phyloP scores from a whole-genome alignment of 2,113 vertebrate species.

The Gopherus flavomarginatus region DNA sequence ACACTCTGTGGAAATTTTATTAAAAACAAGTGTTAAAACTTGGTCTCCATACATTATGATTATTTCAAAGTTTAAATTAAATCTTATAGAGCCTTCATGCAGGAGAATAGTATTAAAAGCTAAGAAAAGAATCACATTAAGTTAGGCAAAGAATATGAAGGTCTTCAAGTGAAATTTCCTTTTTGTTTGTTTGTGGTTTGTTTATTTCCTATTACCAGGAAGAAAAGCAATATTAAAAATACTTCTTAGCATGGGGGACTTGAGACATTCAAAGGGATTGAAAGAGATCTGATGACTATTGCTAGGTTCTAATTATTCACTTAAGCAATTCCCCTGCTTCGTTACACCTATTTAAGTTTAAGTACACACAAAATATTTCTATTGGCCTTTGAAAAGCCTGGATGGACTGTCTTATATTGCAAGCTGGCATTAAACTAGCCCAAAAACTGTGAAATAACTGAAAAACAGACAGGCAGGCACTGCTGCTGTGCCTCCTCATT shows the following conservation, averaged over 20 bases:
- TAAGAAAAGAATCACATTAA: neutral
- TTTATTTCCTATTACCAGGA: neutral
- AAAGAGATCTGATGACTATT: neutral
- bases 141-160: neutral
- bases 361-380: neutral
- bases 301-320: neutral
- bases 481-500: neutral
- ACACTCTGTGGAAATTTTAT: neutral
- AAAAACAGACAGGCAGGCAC: slow-evolving; percentile 7
- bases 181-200: neutral
- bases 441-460: neutral
- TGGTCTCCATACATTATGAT: neutral
- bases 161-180: neutral
- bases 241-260: neutral
- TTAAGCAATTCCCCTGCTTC: neutral
- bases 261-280: neutral
- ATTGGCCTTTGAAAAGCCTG: neutral
- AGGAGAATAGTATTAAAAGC: neutral
- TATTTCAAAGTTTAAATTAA: neutral
- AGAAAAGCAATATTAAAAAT: neutral
- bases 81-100: neutral
- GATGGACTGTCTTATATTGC: neutral
- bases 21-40: neutral
- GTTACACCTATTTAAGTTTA: neutral
- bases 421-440: neutral